Conservation (phyloP, 2,113 vertebrate species). For the Trochalopteron elliotii region DNA sequence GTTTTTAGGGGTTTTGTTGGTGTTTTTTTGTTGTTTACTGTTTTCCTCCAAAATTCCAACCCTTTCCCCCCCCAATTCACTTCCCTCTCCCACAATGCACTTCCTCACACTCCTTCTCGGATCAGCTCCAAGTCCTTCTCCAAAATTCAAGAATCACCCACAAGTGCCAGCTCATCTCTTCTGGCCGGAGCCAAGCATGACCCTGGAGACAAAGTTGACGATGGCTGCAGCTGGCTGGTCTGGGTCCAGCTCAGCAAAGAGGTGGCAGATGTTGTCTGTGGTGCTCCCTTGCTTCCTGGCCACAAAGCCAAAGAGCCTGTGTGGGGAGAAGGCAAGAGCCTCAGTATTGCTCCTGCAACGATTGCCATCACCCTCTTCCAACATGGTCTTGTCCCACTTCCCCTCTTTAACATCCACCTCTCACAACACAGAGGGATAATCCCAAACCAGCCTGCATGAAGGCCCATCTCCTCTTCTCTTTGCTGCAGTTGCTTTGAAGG, state of each 20-base stretch:
- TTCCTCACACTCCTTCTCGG: constrained; percentile 84
- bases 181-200: constrained; percentile 86
- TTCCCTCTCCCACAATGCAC: constrained; percentile 83
- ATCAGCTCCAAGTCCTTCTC: constrained; percentile 85
- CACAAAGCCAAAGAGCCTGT: constrained; percentile 95
- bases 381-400: not conserved
- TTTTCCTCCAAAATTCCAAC: constrained; percentile 56
- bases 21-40: constrained; percentile 27
- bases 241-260: constrained; percentile 94
- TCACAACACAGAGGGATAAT: not conserved
- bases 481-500: not conserved
- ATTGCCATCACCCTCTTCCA: not conserved
- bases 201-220: constrained; percentile 95
- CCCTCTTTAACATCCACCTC: not conserved
- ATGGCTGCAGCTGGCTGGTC: constrained; percentile 94
- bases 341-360: not conserved
- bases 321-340: not conserved
- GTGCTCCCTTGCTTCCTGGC: constrained; percentile 97
- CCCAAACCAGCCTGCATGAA: not conserved
- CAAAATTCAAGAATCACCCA: constrained; percentile 75
- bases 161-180: constrained; percentile 83
- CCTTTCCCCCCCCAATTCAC: constrained; percentile 61
- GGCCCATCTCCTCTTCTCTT: not conserved
- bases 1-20: constrained; percentile 32
- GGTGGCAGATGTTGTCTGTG: constrained; percentile 97